Percentiles rank a stretch among this genome's conserved stretches.
Evolutionary conservation across 2,113 vertebrate genomes (phyloP).

Genomic region (Colaptes auratus): DNA sequence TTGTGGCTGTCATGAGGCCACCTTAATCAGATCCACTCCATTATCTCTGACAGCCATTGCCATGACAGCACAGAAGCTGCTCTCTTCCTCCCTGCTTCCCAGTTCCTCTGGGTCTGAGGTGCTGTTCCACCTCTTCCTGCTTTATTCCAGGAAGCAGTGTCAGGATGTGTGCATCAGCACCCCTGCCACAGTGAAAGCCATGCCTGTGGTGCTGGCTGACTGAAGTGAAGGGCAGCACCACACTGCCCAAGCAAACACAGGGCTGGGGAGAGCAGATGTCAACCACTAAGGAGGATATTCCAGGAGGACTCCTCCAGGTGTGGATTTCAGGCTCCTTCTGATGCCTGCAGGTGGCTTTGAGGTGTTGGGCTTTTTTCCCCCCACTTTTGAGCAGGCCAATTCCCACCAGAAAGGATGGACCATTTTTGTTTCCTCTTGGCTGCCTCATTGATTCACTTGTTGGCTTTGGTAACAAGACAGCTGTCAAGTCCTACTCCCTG

Average conservation of each 20-base stretch:
- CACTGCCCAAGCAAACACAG: background rate
- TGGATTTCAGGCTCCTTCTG: background rate
- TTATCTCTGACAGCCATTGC: conserved; percentile 17
- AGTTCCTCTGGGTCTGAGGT: rapidly evolving
- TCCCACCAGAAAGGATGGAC: background rate
- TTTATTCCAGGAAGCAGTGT: background rate
- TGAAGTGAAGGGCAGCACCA: background rate
- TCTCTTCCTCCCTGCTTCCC: background rate
- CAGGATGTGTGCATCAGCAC: no score
- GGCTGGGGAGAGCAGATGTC: background rate
- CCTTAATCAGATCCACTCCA: conserved; percentile 30
- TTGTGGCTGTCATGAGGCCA: background rate
- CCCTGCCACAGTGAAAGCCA: background rate
- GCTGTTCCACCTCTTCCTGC: background rate
- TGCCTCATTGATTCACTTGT: background rate
- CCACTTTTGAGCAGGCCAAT: background rate
- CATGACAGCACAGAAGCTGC: conserved; percentile 41
- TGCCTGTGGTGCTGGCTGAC: background rate
- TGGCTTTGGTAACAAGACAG: background rate
- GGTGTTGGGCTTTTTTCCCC: background rate
- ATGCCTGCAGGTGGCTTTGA: background rate
- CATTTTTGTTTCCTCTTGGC: background rate
- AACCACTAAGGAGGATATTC: background rate
- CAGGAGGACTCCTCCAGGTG: background rate
- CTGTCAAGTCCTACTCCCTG: background rate